Base-by-base conservation (phyloP, 2,797 vertebrate species). In the Ctenochaetus hawaiiensis region DNA sequence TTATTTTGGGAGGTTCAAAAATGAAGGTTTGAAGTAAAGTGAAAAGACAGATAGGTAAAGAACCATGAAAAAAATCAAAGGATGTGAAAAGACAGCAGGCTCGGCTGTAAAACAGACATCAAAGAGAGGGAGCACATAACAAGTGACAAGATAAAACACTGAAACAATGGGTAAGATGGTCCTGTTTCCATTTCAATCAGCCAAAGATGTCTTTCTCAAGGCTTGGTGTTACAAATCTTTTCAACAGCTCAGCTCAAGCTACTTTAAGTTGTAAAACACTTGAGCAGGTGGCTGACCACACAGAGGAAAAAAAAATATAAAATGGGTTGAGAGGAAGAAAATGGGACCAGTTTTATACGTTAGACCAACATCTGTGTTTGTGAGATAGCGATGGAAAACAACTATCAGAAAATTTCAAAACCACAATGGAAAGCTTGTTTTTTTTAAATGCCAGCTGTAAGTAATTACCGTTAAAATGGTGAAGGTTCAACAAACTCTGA, bases 231-330 rank as follows among this genome's bases (percentile, higher is more conserved):
- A 79, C 43, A 60, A 37, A 52, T 64, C 72, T 67, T 83, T 80
- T 78, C 60, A 80, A 37, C n/a, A 56, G 71, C 54, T 52, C 80
- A 52, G 72, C 49, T 86, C 52, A 3, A 78, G 70, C 59, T 84
- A 66, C 79, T 81, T 56, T 23, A 61, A 51, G 78, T 57, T 54
- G 57, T 83, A 74, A 91, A 91, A 85, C 61, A 47, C 14, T 37
- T 66, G 77, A 75, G 53, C 91, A 93, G 89, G 81, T 91, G 90
- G 81, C 61, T 83, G 79, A 83, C 79, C 67, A 80, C 79, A 80
- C 16, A 34, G 30, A n/a, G 52, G 12, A 16, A 64, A 63, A 68
- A 69, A 59, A 43, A 10, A 26, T 14, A 41, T 34, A 79, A 89
- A 81, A 72, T 45, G 17, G 75, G 78, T 83, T 75, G 70, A 1